Percentiles rank a stretch among this genome's conserved stretches.
Conservation (phyloP, 2,797 vertebrate species). For the Periparus ater region DNA sequence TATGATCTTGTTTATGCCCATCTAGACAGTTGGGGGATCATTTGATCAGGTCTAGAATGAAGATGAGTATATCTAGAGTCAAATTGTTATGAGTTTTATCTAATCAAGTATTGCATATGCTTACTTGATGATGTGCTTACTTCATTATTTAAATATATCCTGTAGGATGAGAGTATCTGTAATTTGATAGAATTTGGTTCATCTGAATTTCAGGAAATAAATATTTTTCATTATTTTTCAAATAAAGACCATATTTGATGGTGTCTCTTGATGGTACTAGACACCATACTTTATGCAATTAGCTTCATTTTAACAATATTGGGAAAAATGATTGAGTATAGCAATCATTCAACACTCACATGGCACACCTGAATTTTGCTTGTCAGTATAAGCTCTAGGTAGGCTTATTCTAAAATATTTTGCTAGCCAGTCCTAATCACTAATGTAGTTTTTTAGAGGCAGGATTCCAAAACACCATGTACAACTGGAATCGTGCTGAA, state of each 20-base stretch:
- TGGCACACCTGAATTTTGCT: background rate
- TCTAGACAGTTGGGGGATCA: background rate
- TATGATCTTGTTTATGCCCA: background rate
- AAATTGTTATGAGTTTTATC: background rate
- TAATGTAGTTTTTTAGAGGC: background rate
- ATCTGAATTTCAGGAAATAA: background rate
- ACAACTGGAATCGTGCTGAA: background rate
- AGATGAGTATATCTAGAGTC: background rate
- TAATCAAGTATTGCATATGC: background rate
- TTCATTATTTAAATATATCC: background rate
- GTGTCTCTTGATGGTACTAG: background rate
- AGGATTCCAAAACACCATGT: background rate
- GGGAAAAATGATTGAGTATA: background rate
- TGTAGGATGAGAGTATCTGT: background rate
- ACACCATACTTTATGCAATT: background rate
- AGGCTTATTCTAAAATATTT: background rate
- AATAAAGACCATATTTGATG: background rate
- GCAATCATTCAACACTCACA: background rate
- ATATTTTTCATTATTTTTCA: background rate
- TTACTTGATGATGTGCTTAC: background rate
- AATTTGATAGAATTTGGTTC: background rate
- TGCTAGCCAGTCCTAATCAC: background rate
- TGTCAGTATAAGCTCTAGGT: background rate
- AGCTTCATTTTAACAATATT: background rate
- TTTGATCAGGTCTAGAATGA: background rate